Evolutionary conservation across 2,888 invertebrate genomes (phyloP).

Genomic region (Hesperia comma): DNA sequence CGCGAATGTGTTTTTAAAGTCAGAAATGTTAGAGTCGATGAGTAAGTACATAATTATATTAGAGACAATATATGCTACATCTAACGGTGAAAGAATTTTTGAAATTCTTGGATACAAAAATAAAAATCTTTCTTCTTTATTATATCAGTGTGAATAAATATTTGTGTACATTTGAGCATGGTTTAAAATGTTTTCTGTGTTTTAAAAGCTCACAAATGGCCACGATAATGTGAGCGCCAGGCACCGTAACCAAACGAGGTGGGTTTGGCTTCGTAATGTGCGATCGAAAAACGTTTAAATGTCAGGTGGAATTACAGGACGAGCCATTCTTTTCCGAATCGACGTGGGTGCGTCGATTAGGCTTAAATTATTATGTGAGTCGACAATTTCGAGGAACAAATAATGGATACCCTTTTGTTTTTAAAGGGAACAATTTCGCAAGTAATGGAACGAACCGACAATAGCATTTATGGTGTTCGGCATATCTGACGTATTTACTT

Average conservation of each 20-base stretch:
- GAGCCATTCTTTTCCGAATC: slow-evolving; percentile 14
- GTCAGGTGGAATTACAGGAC: slow-evolving; percentile 30
- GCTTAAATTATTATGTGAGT: slow-evolving; percentile 20
- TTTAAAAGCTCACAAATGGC: slow-evolving; percentile 12
- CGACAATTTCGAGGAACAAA: slow-evolving; percentile 17
- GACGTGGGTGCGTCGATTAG: slow-evolving; percentile 23
- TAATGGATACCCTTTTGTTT: slow-evolving; percentile 1
- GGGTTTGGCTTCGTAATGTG: slow-evolving; percentile 11
- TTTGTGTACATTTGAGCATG: not conserved
- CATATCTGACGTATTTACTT: not conserved
- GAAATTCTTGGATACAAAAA: no score
- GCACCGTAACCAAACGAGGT: slow-evolving; percentile 14
- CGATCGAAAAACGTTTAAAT: slow-evolving; percentile 31
- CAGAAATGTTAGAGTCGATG: no score
- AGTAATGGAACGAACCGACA: not conserved
- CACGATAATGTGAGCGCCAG: slow-evolving; percentile 9
- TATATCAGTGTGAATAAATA: no score
- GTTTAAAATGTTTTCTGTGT: not conserved
- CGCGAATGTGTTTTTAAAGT: not conserved
- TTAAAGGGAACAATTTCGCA: slow-evolving; percentile 1
- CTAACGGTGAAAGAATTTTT: no score
- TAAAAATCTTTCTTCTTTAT: no score
- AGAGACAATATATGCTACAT: no score
- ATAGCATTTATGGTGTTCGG: not conserved
- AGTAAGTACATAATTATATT: no score